These are phyloP conservation scores for Alloscopus bannaensis DNA, from an alignment of 2,888 invertebrate genomes.

Conservation along the genomic window DNA sequence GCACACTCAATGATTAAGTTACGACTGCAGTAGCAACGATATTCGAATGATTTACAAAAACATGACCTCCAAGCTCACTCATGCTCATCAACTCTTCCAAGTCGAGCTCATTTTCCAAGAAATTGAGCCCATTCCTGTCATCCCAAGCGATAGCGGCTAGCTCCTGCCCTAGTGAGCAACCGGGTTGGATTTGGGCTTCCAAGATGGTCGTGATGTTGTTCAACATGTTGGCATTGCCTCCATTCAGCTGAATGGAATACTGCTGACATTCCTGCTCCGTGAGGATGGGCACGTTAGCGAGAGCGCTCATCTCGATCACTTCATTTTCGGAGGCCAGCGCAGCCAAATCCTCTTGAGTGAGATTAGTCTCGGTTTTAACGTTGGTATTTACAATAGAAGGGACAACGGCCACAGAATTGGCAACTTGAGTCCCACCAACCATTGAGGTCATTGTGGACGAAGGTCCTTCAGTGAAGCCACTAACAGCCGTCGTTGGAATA, in stretches of 20 bases:
- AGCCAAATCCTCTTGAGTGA: constrained; percentile 44
- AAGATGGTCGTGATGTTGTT: constrained; percentile 32
- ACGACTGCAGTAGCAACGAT: background rate
- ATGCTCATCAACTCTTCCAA: constrained; percentile 70
- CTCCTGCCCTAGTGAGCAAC: constrained; percentile 47
- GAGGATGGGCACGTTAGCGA: constrained; percentile 44
- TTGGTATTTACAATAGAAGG: constrained; percentile 8
- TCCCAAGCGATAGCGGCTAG: constrained; percentile 61
- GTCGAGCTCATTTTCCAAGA: constrained; percentile 70
- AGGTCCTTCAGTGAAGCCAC: background rate
- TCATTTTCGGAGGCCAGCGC: constrained; percentile 28
- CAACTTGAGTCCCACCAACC: background rate
- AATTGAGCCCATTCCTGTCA: constrained; percentile 57
- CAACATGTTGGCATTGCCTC: background rate
- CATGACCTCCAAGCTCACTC: constrained; percentile 65
- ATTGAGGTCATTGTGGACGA: constrained; percentile 7
- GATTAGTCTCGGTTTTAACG: constrained; percentile 1
- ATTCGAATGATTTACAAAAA: background rate
- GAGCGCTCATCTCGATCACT: constrained; percentile 45
- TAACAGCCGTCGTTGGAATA: constrained; percentile 3
- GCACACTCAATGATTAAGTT: too few species aligned
- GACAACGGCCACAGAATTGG: background rate
- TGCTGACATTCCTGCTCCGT: constrained; percentile 59
- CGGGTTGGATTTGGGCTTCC: constrained; percentile 34
- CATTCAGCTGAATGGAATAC: constrained; percentile 57